Conservation (phyloP, 2,888 invertebrate species). For the Disparrhopalites patrizii region DNA sequence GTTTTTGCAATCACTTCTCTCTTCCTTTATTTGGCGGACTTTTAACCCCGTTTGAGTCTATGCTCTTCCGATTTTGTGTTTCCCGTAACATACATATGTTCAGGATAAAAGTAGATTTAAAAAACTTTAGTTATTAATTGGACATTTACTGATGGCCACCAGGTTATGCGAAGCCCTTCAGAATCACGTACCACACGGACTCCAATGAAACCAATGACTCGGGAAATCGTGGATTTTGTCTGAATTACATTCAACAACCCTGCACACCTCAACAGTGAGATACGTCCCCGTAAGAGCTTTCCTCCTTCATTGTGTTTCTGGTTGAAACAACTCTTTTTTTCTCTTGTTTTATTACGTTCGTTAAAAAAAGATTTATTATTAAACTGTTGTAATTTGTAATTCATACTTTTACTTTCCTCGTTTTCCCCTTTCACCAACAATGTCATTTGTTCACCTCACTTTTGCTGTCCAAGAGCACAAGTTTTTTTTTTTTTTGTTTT, state of each 20-base stretch:
- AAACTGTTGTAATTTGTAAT: too few species aligned
- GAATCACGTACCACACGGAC: constrained; percentile 73
- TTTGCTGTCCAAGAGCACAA: too few species aligned
- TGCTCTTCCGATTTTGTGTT: too few species aligned
- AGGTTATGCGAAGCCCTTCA: constrained; percentile 78
- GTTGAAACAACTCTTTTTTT: not conserved
- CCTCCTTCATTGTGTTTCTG: not conserved
- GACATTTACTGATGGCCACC: constrained; percentile 25
- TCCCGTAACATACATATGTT: too few species aligned
- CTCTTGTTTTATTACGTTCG: not conserved
- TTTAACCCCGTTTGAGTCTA: not conserved
- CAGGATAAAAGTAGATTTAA: constrained; percentile 7
- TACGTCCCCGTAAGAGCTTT: not conserved
- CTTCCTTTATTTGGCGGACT: not conserved
- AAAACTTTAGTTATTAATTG: not conserved
- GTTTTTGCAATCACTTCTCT: too few species aligned
- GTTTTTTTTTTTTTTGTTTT: too few species aligned
- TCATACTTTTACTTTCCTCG: too few species aligned
- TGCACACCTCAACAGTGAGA: constrained; percentile 57
- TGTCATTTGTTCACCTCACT: too few species aligned
- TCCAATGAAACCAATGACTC: constrained; percentile 69
- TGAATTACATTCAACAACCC: constrained; percentile 79
- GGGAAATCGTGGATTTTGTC: constrained; percentile 70
- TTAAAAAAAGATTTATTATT: not conserved
- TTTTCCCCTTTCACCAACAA: too few species aligned